Evolutionary conservation across 2,888 invertebrate genomes (phyloP).

Genomic region (Stenodera caucasica): DNA sequence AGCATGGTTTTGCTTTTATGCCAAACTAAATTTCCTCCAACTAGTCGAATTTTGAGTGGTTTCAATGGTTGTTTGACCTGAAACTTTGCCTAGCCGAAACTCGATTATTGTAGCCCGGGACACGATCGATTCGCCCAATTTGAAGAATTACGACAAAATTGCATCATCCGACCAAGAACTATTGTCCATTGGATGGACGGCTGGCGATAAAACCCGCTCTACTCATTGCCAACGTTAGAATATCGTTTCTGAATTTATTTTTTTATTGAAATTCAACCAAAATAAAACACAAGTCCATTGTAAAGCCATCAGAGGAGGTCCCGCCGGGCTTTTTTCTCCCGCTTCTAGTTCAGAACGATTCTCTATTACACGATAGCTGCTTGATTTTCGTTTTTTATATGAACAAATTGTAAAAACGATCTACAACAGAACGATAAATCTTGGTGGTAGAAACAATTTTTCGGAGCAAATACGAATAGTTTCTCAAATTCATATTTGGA

Average conservation of each 20-base stretch:
- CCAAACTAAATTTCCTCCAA: background rate
- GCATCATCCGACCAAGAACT: too few relatives aligned
- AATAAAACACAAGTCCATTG: background rate
- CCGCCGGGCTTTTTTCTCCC: background rate
- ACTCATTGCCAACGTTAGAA: too few relatives aligned
- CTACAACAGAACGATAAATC: constrained; percentile 40
- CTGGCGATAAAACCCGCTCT: too few relatives aligned
- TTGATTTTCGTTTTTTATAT: constrained; percentile 31
- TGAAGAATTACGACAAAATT: too few relatives aligned
- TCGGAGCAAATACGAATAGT: constrained; percentile 38
- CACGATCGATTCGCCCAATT: too few relatives aligned
- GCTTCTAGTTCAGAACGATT: constrained; percentile 10
- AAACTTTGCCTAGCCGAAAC: background rate
- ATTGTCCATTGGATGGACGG: too few relatives aligned
- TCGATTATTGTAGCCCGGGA: too few relatives aligned
- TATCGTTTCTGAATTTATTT: too few relatives aligned
- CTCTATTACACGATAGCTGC: constrained; percentile 23
- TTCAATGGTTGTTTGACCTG: background rate
- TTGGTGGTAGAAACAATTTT: constrained; percentile 31
- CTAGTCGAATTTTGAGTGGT: background rate
- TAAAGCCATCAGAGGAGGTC: background rate
- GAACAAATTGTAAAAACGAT: constrained; percentile 28
- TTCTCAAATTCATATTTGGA: too few relatives aligned
- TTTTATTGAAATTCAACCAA: too few relatives aligned
- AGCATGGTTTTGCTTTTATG: background rate